Percentiles rank a stretch among this genome's conserved stretches.
Evolutionary conservation across 2,888 invertebrate species (phyloP).

Genomic region (Melieria crassipennis): DNA sequence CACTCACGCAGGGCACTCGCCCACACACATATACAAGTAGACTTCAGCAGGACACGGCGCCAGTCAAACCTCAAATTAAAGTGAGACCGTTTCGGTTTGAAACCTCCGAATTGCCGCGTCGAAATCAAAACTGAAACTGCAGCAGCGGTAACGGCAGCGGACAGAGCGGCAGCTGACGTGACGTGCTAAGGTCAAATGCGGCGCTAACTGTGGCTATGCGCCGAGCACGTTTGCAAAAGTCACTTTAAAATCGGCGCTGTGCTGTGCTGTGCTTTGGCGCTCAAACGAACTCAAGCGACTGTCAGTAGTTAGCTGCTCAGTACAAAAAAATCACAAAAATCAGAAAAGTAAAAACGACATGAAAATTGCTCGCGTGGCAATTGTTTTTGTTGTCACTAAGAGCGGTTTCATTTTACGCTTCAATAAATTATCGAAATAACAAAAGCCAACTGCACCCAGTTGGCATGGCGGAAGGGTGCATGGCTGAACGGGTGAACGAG

Average conservation of each 20-base stretch:
- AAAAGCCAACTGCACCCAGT: constrained; percentile 30
- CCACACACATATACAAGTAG: neutral
- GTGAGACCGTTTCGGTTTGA: constrained; percentile 14
- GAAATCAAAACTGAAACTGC: neutral
- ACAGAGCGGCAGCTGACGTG: constrained; percentile 9
- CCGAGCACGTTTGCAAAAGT: too few relatives aligned
- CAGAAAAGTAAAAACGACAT: neutral
- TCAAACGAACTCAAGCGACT: neutral
- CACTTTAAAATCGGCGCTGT: too few relatives aligned
- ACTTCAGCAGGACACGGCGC: neutral
- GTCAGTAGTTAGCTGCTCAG: neutral
- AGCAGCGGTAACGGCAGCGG: neutral
- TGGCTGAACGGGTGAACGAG: too few relatives aligned
- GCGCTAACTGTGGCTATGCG: neutral
- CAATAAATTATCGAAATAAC: constrained; percentile 49
- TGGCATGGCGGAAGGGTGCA: too few relatives aligned
- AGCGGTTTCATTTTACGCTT: constrained; percentile 37
- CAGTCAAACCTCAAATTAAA: constrained; percentile 17
- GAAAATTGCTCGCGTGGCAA: neutral
- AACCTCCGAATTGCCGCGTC: constrained; percentile 11
- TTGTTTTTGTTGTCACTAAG: constrained; percentile 29
- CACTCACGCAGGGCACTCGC: neutral
- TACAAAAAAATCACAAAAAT: neutral
- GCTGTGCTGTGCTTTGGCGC: too few relatives aligned
- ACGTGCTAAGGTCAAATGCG: constrained; percentile 30